A percentile compares a stretch with the other conserved stretches of the same genome.
Conservation (phyloP, 2,113 vertebrate species). For the Ramphastos sulfuratus region DNA sequence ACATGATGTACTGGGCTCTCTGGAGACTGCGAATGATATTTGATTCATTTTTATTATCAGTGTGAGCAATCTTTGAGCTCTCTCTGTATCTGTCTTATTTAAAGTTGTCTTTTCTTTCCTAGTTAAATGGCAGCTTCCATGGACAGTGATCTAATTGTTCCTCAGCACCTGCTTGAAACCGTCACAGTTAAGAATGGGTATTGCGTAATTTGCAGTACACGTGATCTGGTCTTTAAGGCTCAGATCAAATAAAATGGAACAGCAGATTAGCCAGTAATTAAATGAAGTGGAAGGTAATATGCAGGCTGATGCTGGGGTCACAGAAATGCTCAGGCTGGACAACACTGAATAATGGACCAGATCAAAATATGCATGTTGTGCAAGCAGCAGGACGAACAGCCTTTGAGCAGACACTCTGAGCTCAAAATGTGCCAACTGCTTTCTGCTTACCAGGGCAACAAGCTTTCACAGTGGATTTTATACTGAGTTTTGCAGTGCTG, state of each 20-base stretch:
- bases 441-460: background rate
- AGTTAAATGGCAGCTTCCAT: conserved; percentile 23
- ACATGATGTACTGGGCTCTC: conserved; percentile 38
- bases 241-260: conserved; percentile 23
- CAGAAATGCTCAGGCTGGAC: background rate
- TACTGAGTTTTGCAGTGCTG: background rate
- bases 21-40: conserved; percentile 50
- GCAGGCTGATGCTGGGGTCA: background rate
- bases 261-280: conserved; percentile 20
- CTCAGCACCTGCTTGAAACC: conserved; percentile 15
- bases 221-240: background rate
- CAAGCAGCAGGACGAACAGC: background rate
- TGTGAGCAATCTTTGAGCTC: conserved; percentile 16
- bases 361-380: background rate
- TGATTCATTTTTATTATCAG: conserved; percentile 60
- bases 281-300: background rate
- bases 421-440: fast-evolving
- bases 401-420: background rate
- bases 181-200: background rate
- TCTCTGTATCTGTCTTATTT: conserved; percentile 48
- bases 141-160: conserved; percentile 44
- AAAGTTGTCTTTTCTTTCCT: conserved; percentile 26
- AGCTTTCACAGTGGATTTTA: background rate
- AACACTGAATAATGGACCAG: background rate
- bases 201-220: background rate